Conservation (phyloP, 1,140 invertebrate species). For the Linepithema humile region DNA sequence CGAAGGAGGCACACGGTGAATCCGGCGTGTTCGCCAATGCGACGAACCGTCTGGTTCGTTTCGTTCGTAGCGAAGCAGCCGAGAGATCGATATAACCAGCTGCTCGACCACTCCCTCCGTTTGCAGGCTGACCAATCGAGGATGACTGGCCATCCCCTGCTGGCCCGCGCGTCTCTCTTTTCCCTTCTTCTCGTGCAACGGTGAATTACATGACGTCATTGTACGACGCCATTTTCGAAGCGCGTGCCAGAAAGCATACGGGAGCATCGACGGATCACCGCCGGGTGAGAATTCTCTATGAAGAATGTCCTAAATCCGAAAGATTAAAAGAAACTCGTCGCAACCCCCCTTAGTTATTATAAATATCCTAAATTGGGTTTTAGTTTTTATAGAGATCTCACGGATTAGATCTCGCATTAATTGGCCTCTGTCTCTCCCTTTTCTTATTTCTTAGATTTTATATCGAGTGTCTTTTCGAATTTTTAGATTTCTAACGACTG, state of each 20-base stretch:
- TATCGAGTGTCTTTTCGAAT: background rate
- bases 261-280: conserved; percentile 53
- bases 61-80: conserved; percentile 56
- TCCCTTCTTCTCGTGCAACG: conserved; percentile 68
- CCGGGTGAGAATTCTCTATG: conserved; percentile 58
- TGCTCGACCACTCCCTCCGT: conserved; percentile 82
- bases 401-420: background rate
- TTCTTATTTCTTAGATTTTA: too few species aligned
- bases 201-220: conserved; percentile 80
- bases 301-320: conserved; percentile 58
- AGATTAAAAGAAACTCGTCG: conserved; percentile 37
- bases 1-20: conserved; percentile 46
- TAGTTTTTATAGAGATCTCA: background rate
- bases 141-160: conserved; percentile 79
- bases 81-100: conserved; percentile 81
- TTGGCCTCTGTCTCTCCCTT: too few species aligned
- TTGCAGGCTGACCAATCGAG: conserved; percentile 80
- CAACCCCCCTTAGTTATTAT: too few species aligned
- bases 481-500: too few species aligned
- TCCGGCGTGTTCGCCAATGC: conserved; percentile 59
- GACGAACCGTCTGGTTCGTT: conserved; percentile 57
- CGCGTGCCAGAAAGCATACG: conserved; percentile 78
- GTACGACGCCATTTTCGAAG: conserved; percentile 82
- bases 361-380: background rate
- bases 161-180: conserved; percentile 66